These are phyloP conservation scores for Diachrysia chrysitis DNA, from an alignment of 2,888 invertebrate species.

Conservation along the genomic window DNA sequence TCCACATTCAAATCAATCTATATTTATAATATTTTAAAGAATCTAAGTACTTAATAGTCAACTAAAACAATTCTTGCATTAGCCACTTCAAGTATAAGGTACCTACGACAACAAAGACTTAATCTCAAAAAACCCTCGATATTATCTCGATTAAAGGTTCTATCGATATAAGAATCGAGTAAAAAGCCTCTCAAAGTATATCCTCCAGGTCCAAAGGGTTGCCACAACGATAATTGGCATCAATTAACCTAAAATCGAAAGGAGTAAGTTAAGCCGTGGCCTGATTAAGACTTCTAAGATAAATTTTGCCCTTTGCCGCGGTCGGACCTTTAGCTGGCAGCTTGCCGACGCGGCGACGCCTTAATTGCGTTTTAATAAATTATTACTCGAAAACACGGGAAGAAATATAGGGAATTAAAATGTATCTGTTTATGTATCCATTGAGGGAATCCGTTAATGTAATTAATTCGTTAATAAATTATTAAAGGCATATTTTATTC, in stretches of 20 bases:
- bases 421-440: conserved; percentile 38
- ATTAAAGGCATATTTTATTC: conserved; percentile 12
- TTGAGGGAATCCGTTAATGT: conserved; percentile 21
- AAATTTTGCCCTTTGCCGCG: conserved; percentile 61
- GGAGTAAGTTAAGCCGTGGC: conserved; percentile 50
- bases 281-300: conserved; percentile 56
- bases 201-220: conserved; percentile 31
- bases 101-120: conserved; percentile 14
- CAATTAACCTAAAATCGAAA: conserved; percentile 65
- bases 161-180: conserved; percentile 39
- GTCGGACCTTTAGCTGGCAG: conserved; percentile 59
- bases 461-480: conserved; percentile 20
- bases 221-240: conserved; percentile 53
- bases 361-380: conserved; percentile 78
- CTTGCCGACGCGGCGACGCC: conserved; percentile 57
- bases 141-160: conserved; percentile 26
- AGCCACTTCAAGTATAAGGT: neutral
- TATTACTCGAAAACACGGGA: conserved; percentile 61
- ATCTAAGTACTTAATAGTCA: neutral
- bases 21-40: neutral
- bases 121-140: conserved; percentile 36
- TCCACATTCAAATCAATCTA: neutral
- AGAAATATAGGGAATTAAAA: conserved; percentile 55
- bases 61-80: neutral
- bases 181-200: conserved; percentile 35